Conservation (phyloP, 2,888 invertebrate species). For the Lissocephala sabroskyi region DNA sequence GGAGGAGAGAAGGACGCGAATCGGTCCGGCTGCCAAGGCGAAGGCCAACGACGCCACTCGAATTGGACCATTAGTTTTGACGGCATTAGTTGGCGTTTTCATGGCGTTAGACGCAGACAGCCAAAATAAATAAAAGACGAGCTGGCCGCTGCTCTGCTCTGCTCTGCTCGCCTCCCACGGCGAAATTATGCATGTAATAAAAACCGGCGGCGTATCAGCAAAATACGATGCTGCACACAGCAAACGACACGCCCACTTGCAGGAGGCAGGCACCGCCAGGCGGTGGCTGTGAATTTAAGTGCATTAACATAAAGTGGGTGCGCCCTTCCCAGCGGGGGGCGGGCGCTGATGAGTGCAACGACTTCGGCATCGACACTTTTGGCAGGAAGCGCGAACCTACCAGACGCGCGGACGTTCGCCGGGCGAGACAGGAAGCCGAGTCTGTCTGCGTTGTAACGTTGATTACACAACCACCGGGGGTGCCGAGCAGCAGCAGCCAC, state of each 20-base stretch:
- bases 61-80: constrained; percentile 71
- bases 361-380: constrained; percentile 51
- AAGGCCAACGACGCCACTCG: constrained; percentile 39
- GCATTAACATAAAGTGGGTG: constrained; percentile 66
- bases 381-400: constrained; percentile 48
- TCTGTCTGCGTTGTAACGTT: constrained; percentile 46
- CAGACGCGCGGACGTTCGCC: constrained; percentile 44
- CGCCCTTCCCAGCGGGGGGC: not conserved
- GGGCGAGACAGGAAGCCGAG: constrained; percentile 47
- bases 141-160: constrained; percentile 8
- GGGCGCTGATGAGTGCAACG: constrained; percentile 69
- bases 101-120: constrained; percentile 39
- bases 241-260: constrained; percentile 35
- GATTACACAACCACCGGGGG: constrained; percentile 48
- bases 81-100: constrained; percentile 67
- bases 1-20: not conserved
- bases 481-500: too few relatives aligned
- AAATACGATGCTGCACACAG: constrained; percentile 25
- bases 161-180: constrained; percentile 52
- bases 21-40: constrained; percentile 4
- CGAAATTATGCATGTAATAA: constrained; percentile 71
- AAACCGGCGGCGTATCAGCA: constrained; percentile 56
- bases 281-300: constrained; percentile 59
- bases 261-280: constrained; percentile 25
- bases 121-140: constrained; percentile 56